Evolutionary conservation across 2,113 vertebrate genomes (phyloP), one percentile per base, ranked within the genome.

Genomic region (Acinonyx jubatus): DNA sequence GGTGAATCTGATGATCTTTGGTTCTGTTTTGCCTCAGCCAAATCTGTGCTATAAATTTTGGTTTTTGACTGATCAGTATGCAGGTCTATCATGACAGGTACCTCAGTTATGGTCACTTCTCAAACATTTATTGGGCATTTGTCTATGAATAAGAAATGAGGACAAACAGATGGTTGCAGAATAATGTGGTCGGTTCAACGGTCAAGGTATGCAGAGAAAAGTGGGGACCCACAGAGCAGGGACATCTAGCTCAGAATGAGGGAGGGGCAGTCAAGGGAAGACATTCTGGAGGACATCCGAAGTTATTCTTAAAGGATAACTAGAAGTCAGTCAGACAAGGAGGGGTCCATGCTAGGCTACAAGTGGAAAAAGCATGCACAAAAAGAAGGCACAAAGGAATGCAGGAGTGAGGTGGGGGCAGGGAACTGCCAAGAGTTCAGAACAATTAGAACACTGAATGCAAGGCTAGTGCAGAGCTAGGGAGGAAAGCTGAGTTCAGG

Each of bases 101-200:
- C 85, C 66, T 93, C 50, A 74, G 92, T 96, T 87, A 84, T 52
- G 31, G 63, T 65, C 86, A 74, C 4, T 89, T 94, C 63, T 92
- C 94, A 92, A 96, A 96, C 18, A 80, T 65, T 66, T n/a, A 86
- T 48, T 87, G 84, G 50, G 41, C 31, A 96, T 90, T 97, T 93
- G 66, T 36, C n/a, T 7, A 90, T 97, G 92, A 90, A 97, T 90
- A 94, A 95, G 69, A 93, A 92, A 97, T 89, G 68, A 97, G 92
- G 74, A 80, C 66, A 96, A 94, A 89, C 79, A 97, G 92, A 98
- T 96, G 83, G 94, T 14, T 93, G 79, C 71, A 38, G 15, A 94
- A 80, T 79, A 85, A 84, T 48, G 23, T 63, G 76, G 55, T 36
- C 0, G 0, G 33, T 95, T 92, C 33, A 76, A 10, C 23, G 13